A percentile compares a stretch with the other conserved stretches of the same genome.
Conservation (phyloP, 2,797 vertebrate genomes). For the Paramormyrops hopkinsi region DNA sequence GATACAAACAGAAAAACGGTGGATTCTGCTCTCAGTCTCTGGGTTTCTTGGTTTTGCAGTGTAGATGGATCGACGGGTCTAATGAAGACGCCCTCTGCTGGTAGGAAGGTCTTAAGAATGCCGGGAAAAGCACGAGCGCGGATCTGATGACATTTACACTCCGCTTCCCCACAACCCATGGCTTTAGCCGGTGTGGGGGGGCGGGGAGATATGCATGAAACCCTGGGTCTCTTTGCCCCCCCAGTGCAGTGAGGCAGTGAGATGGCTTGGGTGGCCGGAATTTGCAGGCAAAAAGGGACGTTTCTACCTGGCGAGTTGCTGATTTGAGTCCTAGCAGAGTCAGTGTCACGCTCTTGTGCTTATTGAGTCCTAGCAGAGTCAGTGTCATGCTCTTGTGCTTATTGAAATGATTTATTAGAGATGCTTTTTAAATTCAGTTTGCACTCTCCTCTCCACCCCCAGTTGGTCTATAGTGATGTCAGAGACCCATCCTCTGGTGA, state of each 20-base stretch:
- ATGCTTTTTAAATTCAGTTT: not conserved
- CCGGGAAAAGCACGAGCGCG: not conserved
- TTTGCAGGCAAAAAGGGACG: not conserved
- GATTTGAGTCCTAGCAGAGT: not conserved
- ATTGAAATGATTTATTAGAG: not conserved
- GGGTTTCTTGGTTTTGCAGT: not conserved
- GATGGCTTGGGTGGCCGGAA: not conserved
- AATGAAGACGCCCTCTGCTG: not conserved
- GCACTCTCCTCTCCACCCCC: not conserved
- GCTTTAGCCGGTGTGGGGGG: not conserved
- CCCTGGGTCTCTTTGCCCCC: not conserved
- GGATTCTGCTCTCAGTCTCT: not conserved
- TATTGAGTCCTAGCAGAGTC: not conserved
- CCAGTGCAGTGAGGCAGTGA: not conserved
- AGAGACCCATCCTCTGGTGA: not conserved
- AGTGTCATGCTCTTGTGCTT: not conserved
- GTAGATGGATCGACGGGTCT: not conserved
- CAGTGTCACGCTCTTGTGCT: not conserved
- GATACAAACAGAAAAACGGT: not conserved
- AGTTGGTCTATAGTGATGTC: not conserved
- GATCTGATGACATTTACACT: not conserved
- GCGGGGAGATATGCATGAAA: not conserved
- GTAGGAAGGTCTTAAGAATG: not conserved
- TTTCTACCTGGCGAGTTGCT: not conserved
- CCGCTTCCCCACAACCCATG: not conserved